These are phyloP conservation scores for Erebia palarica DNA, from an alignment of 2,888 invertebrate species.

Conservation along the genomic window DNA sequence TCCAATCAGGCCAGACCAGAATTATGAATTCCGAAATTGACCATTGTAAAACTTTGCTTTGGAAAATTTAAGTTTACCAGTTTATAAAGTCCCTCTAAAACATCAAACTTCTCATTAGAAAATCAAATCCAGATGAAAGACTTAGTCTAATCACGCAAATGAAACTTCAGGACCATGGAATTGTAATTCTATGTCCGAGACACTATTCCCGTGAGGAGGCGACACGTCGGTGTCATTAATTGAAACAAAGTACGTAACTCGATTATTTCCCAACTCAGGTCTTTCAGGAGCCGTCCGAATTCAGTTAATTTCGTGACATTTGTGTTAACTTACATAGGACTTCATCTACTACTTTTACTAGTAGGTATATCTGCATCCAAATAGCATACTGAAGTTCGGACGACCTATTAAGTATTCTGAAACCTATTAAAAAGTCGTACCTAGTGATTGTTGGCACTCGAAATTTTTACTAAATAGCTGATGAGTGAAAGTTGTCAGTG, in stretches of 20 bases:
- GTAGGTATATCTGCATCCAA: not conserved
- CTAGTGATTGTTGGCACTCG: too few species aligned
- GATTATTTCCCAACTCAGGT: constrained; percentile 48
- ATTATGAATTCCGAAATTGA: too few species aligned
- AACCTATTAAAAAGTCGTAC: too few species aligned
- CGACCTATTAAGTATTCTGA: too few species aligned
- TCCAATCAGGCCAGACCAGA: too few species aligned
- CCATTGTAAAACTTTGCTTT: too few species aligned
- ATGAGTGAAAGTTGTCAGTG: too few species aligned
- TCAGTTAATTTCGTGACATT: constrained; percentile 46
- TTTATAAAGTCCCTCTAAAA: too few species aligned
- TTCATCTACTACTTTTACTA: not conserved
- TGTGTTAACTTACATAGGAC: constrained; percentile 37
- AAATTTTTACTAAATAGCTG: too few species aligned
- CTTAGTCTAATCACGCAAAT: not conserved
- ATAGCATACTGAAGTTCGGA: too few species aligned
- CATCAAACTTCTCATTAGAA: too few species aligned
- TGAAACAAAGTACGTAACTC: constrained; percentile 52
- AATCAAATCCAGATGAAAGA: not conserved
- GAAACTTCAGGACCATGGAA: constrained; percentile 16
- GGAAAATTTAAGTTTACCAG: not conserved
- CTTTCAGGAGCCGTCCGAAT: constrained; percentile 43
- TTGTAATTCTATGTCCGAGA: not conserved
- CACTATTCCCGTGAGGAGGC: constrained; percentile 31
- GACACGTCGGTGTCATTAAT: constrained; percentile 48